A percentile compares a stretch with the other conserved stretches of the same genome.
Evolutionary conservation across 2,888 invertebrate genomes (phyloP).

Genomic region (Exephanes ischioxanthus): DNA sequence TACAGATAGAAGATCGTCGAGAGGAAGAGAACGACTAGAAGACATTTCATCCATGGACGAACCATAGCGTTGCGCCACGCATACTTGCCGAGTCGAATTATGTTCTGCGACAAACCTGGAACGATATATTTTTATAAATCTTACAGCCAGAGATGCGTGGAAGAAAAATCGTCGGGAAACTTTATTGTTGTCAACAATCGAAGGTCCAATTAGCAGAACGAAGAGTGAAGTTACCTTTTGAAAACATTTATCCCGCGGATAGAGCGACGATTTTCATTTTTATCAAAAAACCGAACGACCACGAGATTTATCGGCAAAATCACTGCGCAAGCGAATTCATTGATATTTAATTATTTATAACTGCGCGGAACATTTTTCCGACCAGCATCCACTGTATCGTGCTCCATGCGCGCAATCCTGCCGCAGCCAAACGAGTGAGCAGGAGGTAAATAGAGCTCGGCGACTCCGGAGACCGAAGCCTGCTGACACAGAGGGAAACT

Average conservation of each 20-base stretch:
- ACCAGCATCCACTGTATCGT: slow-evolving; percentile 16
- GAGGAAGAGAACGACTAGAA: slow-evolving; percentile 75
- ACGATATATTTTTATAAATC: not conserved
- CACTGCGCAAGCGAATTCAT: slow-evolving; percentile 30
- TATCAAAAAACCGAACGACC: not conserved
- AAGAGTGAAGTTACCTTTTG: slow-evolving; percentile 33
- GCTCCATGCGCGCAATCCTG: not conserved
- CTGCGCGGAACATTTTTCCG: not conserved
- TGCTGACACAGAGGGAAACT: not conserved
- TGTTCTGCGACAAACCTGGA: slow-evolving; percentile 62
- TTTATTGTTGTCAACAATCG: not conserved
- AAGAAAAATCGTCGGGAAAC: not conserved
- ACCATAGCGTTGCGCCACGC: slow-evolving; percentile 79
- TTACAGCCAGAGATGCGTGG: not conserved
- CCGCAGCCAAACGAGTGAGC: not conserved
- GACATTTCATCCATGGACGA: slow-evolving; percentile 82
- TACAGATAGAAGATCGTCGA: slow-evolving; percentile 78
- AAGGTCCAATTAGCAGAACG: slow-evolving; percentile 2
- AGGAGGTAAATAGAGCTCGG: not conserved
- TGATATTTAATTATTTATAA: not conserved
- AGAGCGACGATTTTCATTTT: slow-evolving; percentile 41
- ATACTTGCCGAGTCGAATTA: slow-evolving; percentile 77
- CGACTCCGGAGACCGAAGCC: not conserved
- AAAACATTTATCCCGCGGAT: slow-evolving; percentile 41
- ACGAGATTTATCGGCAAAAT: not conserved